Base-by-base conservation (phyloP, 2,113 vertebrate genomes). In the Amphilophus citrinellus region DNA sequence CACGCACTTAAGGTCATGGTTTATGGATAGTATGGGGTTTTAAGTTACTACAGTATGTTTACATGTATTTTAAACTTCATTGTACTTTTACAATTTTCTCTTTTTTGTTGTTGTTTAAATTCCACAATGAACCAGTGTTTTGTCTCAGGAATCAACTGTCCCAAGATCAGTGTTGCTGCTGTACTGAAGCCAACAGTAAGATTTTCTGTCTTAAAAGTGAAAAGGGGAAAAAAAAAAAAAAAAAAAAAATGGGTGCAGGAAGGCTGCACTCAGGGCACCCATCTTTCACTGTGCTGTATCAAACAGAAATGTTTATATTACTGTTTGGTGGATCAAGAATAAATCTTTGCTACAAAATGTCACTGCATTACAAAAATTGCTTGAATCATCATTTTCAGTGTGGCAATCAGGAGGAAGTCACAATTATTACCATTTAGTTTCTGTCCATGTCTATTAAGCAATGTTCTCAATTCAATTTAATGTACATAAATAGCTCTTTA, bases 401-500 rank as follows among this genome's bases (percentile, higher is more conserved):
- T 53, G 68, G 50, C 20, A 18, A 53, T 73, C 27, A 73, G 27
- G 10, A 73, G 14, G 44, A 15, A 50, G 27, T 32, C 44, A 73
- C 15, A 71, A 32, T 53, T n/a, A 73, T 73, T 32, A 71, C 66
- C 44, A 47, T 53, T 32, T 73, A 56, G 47, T 56, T 27, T 71
- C 15, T 68, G 39, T 61, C 20, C 0, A 10, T 17, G 30, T 14
- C 2, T 6, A 15, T 47, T 42, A 27, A 44, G 59, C 11, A 65
- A 58, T 24, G 63, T 27, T 77, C n/a, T 62, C 20, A 42, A 35
- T 77, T 87, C 39, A 81, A 82, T 91, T 88, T 84, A 88, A 88
- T 87, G 84, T 94, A 92, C 89, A 95, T 95, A 95, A 94, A 95
- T 94, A 96, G 20, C 63, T 94, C 76, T 96, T 96, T 96, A 96